A percentile compares a stretch with the other conserved stretches of the same genome.
Conservation (phyloP, 2,888 invertebrate genomes). For the Eledona agricola region DNA sequence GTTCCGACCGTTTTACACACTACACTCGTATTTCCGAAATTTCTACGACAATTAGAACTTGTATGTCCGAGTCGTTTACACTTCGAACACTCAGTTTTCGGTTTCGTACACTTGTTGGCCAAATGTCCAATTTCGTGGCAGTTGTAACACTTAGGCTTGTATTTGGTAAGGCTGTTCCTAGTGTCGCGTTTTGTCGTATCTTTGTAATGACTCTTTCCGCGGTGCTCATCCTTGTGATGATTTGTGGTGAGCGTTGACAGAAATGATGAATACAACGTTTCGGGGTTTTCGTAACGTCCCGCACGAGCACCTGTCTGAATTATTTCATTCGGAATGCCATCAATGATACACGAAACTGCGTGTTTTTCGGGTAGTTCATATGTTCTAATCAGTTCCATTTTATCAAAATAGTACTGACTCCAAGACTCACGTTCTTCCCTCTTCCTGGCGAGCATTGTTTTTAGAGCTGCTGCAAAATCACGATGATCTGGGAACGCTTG, state of each 20-base stretch:
- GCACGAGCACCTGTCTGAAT: slow-evolving; percentile 4
- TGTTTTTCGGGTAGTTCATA: background rate
- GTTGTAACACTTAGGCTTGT: slow-evolving; percentile 1
- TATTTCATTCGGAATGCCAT: slow-evolving; percentile 1
- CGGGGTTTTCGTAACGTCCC: slow-evolving; percentile 1
- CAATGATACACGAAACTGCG: slow-evolving; percentile 3
- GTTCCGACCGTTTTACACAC: too few species aligned
- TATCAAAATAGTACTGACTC: slow-evolving; percentile 1
- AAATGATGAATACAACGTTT: background rate
- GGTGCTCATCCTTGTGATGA: background rate
- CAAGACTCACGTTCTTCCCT: background rate
- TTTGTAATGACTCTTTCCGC: background rate
- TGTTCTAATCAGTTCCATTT: slow-evolving; percentile 3
- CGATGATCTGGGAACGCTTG: too few species aligned
- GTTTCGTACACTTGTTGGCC: background rate
- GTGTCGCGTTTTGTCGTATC: background rate
- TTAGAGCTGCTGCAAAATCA: background rate
- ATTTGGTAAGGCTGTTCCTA: background rate
- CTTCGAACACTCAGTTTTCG: slow-evolving; percentile 1
- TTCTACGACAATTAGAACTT: too few species aligned
- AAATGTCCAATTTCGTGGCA: slow-evolving; percentile 6
- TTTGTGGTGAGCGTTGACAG: background rate
- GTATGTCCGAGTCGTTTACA: background rate
- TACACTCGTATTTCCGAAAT: too few species aligned
- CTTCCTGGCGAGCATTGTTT: slow-evolving; percentile 1